phyloP scores from a whole-genome alignment of 2,113 vertebrate genomes.

The Dicaeum eximium region DNA sequence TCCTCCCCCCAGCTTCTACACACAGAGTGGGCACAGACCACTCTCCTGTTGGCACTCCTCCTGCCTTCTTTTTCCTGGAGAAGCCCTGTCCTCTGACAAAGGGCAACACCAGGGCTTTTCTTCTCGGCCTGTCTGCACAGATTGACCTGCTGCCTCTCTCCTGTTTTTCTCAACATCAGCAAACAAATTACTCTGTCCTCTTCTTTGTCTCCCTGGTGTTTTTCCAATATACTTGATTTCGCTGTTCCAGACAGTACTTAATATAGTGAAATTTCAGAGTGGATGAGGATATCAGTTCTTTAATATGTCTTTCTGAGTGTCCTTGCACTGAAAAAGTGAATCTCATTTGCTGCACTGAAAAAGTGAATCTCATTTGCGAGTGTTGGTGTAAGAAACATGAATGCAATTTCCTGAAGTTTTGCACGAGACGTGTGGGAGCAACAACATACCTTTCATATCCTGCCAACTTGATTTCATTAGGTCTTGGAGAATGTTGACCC shows the following conservation, averaged over 20 bases:
- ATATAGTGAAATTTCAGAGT: neutral
- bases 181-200: neutral
- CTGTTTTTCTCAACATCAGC: neutral
- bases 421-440: conserved; percentile 26
- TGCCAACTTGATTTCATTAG: conserved; percentile 47
- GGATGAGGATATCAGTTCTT: conserved; percentile 13
- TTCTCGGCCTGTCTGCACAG: neutral
- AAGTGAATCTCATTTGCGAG: neutral
- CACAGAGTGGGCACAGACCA: neutral
- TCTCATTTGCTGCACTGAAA: neutral
- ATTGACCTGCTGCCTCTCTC: neutral
- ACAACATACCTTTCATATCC: neutral
- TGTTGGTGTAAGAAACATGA: conserved; percentile 32
- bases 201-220: neutral
- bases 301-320: conserved; percentile 2
- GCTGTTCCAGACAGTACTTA: neutral
- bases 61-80: neutral
- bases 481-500: conserved; percentile 1
- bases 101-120: neutral
- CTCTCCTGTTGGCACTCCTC: neutral
- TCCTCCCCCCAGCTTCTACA: neutral
- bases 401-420: conserved; percentile 58
- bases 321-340: conserved; percentile 8
- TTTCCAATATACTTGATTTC: neutral
- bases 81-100: neutral